Evolutionary conservation across 2,797 vertebrate species (phyloP), one percentile per base, ranked within the genome.

Genomic region (Enteromius paludinosus): DNA sequence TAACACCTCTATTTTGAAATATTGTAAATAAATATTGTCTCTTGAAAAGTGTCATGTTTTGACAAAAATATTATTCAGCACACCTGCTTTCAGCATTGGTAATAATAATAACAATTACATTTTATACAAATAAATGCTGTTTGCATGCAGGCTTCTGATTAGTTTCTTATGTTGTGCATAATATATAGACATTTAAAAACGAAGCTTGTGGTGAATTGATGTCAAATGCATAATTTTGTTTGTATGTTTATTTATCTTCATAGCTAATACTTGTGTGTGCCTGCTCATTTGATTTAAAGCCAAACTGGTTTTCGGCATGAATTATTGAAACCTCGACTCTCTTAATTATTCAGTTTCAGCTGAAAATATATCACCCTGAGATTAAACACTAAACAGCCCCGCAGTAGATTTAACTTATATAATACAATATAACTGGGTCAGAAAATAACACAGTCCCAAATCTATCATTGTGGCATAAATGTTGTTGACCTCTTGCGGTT

Each of bases 281-380:
- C 30, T 41, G 15, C 47, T 79, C 49, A 64, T 78, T 54, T 64
- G 70, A 43, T 73, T 76, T 25, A 49, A 71, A 76, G 75, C 10
- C 76, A 72, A 82, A 83, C 6, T 79, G 30, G 7, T 73, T 68
- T 79, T 47, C 38, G 18, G 18, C 77, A 81, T 83, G n/a, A 84
- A 83, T 79, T 82, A 84, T 79, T 82, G 47, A 84, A 70, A 61
- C 38, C 10, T 28, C 2, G 33, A 23, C 54, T 14, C 45, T 73
- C n/a, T 79, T 54, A 79, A 82, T 82, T 74, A 86, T 82, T 82
- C 33, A 75, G 66, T 75, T 70, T 41, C 18, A 10, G 35, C 25
- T 49, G 49, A 78, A 69, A 38, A 79, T 62, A 59, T 14, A 56
- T 54, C 33, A 62, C 10, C 33, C 52, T 33, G 43, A 72, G 38